Evolutionary conservation across 2,113 vertebrate species (phyloP).

Genomic region (Setophaga petechia): DNA sequence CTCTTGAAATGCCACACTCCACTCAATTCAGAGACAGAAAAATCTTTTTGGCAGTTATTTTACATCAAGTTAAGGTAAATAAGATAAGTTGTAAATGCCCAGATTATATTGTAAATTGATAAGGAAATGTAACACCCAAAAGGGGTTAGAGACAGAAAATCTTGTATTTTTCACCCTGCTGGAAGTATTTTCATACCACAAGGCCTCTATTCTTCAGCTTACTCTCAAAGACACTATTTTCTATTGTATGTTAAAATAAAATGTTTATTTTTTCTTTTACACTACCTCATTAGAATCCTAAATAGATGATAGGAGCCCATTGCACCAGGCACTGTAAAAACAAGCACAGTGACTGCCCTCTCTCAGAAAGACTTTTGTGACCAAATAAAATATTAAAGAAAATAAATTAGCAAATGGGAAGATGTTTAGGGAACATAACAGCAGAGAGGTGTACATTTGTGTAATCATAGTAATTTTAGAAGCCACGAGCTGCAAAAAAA

Average conservation of each 20-base stretch:
- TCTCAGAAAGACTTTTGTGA: background rate
- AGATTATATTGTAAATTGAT: background rate
- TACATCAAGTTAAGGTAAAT: background rate
- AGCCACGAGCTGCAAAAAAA: background rate
- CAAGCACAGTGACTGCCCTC: background rate
- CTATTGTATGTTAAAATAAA: conserved; percentile 32
- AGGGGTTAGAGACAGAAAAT: background rate
- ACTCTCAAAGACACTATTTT: background rate
- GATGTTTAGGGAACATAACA: background rate
- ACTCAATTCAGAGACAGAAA: background rate
- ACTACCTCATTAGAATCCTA: background rate
- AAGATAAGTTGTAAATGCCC: background rate
- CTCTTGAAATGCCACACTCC: background rate
- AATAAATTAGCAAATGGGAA: background rate
- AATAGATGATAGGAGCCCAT: background rate
- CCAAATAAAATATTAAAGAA: background rate
- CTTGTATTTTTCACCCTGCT: background rate
- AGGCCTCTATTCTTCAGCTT: background rate
- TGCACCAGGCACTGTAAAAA: conserved; percentile 13
- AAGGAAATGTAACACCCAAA: background rate
- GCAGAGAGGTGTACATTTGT: background rate
- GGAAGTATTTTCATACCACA: conserved; percentile 2
- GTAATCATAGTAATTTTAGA: background rate
- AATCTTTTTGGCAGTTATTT: background rate
- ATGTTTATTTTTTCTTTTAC: conserved; percentile 23